Evolutionary conservation across 2,797 vertebrate species (phyloP).

Genomic region (Alosa sapidissima): DNA sequence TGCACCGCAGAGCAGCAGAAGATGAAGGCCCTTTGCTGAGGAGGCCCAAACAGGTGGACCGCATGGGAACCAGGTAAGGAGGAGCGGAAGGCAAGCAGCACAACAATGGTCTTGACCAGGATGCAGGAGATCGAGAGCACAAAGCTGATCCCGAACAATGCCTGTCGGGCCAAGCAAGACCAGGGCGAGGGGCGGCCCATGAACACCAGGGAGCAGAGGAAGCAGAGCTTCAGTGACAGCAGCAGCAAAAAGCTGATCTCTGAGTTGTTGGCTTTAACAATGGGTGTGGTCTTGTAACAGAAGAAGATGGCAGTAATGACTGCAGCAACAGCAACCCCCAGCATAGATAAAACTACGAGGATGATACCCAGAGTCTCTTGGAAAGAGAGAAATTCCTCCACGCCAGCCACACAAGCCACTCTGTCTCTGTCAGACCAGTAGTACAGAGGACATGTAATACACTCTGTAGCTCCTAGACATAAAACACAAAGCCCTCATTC

Average conservation of each 20-base stretch:
- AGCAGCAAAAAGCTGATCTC: slow-evolving; percentile 77
- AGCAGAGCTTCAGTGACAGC: slow-evolving; percentile 72
- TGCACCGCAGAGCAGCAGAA: slow-evolving; percentile 67
- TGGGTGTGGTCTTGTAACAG: slow-evolving; percentile 66
- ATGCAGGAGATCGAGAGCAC: slow-evolving; percentile 76
- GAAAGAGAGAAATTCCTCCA: slow-evolving; percentile 73
- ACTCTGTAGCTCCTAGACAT: slow-evolving; percentile 67
- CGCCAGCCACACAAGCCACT: slow-evolving; percentile 65
- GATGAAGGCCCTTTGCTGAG: slow-evolving; percentile 68
- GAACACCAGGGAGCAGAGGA: slow-evolving; percentile 70
- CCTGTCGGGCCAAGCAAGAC: slow-evolving; percentile 69
- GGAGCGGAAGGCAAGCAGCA: slow-evolving; percentile 69
- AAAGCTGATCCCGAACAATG: slow-evolving; percentile 73
- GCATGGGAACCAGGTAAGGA: slow-evolving; percentile 55
- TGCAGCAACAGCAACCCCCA: slow-evolving; percentile 65
- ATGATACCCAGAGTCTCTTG: slow-evolving; percentile 72
- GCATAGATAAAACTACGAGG: slow-evolving; percentile 62
- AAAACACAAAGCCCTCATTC: neutral
- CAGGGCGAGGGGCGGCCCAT: slow-evolving; percentile 69
- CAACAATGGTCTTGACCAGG: slow-evolving; percentile 74
- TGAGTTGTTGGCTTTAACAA: slow-evolving; percentile 77
- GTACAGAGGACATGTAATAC: slow-evolving; percentile 67
- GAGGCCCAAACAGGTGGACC: slow-evolving; percentile 65
- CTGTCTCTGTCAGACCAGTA: slow-evolving; percentile 71
- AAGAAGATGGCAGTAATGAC: slow-evolving; percentile 64